These are phyloP conservation scores for Galerucella calmariensis DNA, from an alignment of 2,888 invertebrate genomes.

Conservation along the genomic window DNA sequence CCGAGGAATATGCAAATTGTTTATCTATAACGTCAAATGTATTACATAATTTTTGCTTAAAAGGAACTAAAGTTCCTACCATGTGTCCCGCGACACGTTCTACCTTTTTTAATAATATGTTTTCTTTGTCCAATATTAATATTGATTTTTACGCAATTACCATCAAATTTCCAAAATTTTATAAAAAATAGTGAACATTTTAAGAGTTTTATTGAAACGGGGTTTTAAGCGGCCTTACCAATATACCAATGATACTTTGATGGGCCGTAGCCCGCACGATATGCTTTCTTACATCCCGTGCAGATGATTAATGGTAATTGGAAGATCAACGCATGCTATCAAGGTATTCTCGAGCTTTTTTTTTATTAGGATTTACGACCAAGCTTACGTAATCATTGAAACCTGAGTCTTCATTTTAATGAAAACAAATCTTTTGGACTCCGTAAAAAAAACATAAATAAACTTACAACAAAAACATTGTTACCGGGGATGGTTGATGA, in stretches of 20 bases:
- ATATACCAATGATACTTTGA: constrained; percentile 20
- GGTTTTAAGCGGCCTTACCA: constrained; percentile 8
- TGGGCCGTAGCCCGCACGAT: constrained; percentile 15
- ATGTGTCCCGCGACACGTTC: too few relatives aligned
- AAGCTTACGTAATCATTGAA: constrained; percentile 17
- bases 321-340: constrained; percentile 22
- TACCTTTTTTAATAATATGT: too few relatives aligned
- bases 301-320: constrained; percentile 30
- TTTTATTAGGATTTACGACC: constrained; percentile 15
- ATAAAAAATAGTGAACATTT: too few relatives aligned
- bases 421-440: not conserved
- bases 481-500: too few relatives aligned
- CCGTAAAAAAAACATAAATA: not conserved
- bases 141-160: too few relatives aligned
- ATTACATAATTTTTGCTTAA: too few relatives aligned
- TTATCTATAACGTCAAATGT: too few relatives aligned
- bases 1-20: too few relatives aligned
- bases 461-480: too few relatives aligned
- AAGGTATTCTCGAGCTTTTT: constrained; percentile 10
- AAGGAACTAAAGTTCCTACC: too few relatives aligned
- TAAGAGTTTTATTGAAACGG: not conserved
- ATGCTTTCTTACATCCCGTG: constrained; percentile 10
- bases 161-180: too few relatives aligned
- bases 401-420: not conserved
- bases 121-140: too few relatives aligned